Evolutionary conservation across 2,888 invertebrate genomes (phyloP).

Genomic region (Ichneumoninae sp.): DNA sequence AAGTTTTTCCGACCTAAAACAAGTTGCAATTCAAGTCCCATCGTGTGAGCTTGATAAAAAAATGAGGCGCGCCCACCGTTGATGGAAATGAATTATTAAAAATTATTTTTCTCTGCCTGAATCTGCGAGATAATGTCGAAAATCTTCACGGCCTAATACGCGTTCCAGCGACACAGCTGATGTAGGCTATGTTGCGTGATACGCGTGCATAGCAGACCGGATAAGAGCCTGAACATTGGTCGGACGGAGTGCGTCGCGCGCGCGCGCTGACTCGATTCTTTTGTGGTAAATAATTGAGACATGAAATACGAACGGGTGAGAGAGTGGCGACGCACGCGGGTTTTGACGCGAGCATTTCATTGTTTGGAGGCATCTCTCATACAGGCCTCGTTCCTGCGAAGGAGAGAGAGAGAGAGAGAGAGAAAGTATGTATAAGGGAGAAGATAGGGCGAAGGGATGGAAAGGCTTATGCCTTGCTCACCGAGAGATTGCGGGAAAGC

Average conservation of each 20-base stretch:
- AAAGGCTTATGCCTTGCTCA: constrained; percentile 73
- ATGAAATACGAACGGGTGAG: constrained; percentile 78
- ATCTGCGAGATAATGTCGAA: not conserved
- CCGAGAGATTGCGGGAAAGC: constrained; percentile 59
- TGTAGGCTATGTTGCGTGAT: not conserved
- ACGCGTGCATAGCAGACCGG: constrained; percentile 18
- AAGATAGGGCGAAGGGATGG: constrained; percentile 57
- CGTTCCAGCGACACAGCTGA: constrained; percentile 1
- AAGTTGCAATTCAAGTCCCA: not conserved
- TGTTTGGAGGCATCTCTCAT: constrained; percentile 77
- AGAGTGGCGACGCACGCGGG: constrained; percentile 69
- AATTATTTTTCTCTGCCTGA: not conserved
- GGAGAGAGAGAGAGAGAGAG: constrained; percentile 51
- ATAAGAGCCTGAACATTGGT: constrained; percentile 43
- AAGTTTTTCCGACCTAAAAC: not conserved
- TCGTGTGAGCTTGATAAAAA: too few species aligned
- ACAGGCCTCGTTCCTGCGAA: constrained; percentile 50
- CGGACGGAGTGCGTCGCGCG: constrained; percentile 47
- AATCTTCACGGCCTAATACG: constrained; percentile 7
- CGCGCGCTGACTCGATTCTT: constrained; percentile 72
- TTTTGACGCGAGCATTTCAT: constrained; percentile 81
- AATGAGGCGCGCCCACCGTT: not conserved
- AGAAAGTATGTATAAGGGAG: constrained; percentile 34
- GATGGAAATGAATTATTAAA: not conserved
- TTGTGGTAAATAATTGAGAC: constrained; percentile 83